Percentiles rank a stretch among this genome's conserved stretches.
Conservation (phyloP, 2,888 invertebrate genomes). For the Ecliptopera silaceata region DNA sequence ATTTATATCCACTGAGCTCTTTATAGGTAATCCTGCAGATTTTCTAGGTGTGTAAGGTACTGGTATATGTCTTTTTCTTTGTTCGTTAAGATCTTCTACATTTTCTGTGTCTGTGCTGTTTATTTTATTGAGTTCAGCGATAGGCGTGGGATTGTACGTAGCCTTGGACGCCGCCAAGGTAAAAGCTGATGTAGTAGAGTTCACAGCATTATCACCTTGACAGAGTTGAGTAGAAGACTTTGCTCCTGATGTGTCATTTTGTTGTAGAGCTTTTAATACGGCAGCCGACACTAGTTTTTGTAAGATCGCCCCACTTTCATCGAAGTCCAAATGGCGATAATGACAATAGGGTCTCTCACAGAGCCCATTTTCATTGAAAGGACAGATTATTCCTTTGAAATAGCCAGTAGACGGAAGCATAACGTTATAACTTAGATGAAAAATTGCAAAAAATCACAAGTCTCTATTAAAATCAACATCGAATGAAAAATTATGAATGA, state of each 20-base stretch:
- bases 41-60: constrained; percentile 80
- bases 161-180: constrained; percentile 67
- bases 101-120: constrained; percentile 57
- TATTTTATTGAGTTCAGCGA: constrained; percentile 82
- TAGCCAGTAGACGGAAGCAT: constrained; percentile 96
- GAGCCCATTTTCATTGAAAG: constrained; percentile 89
- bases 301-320: constrained; percentile 81
- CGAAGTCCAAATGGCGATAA: constrained; percentile 92
- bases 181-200: constrained; percentile 39
- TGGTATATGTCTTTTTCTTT: constrained; percentile 74
- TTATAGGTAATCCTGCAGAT: constrained; percentile 64
- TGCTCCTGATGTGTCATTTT: constrained; percentile 59
- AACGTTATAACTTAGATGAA: constrained; percentile 39
- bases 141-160: constrained; percentile 86
- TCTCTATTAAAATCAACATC: constrained; percentile 10
- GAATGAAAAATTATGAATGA: constrained; percentile 32
- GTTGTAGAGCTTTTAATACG: constrained; percentile 84
- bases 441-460: constrained; percentile 16
- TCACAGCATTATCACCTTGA: constrained; percentile 31
- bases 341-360: constrained; percentile 97
- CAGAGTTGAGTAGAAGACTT: constrained; percentile 40
- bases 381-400: constrained; percentile 93
- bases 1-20: constrained; percentile 64
- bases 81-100: constrained; percentile 60
- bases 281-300: constrained; percentile 84